Percentiles rank a stretch among this genome's conserved stretches.
Evolutionary conservation across 1,140 invertebrate species (phyloP).

Genomic region (Chironomus striatipennis): DNA sequence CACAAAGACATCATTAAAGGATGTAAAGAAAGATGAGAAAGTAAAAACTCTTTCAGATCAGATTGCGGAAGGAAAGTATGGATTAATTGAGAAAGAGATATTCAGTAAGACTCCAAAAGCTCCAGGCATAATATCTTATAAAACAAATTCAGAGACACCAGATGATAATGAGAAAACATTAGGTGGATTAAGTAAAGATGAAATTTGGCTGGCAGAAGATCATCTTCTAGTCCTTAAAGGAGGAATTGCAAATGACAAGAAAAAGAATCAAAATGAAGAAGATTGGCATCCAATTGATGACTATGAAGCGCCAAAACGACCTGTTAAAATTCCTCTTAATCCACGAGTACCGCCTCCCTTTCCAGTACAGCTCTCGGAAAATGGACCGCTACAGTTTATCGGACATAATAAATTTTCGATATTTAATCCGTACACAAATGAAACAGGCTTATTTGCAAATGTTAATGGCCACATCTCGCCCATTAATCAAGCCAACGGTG

Average conservation of each 20-base stretch:
- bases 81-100: conserved; percentile 76
- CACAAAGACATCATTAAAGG: conserved; percentile 36
- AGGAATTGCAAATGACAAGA: conserved; percentile 45
- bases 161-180: conserved; percentile 67
- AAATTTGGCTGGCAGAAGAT: conserved; percentile 84
- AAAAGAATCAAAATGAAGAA: conserved; percentile 42
- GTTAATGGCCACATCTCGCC: conserved; percentile 29
- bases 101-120: conserved; percentile 55
- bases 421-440: conserved; percentile 33
- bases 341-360: conserved; percentile 78
- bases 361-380: conserved; percentile 72
- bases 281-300: conserved; percentile 72
- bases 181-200: conserved; percentile 69
- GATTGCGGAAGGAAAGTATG: conserved; percentile 81
- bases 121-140: conserved; percentile 73
- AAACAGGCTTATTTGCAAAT: conserved; percentile 30
- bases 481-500: conserved; percentile 28
- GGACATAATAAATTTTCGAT: conserved; percentile 40
- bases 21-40: conserved; percentile 57
- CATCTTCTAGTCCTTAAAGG: conserved; percentile 76
- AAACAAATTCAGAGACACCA: conserved; percentile 63
- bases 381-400: conserved; percentile 53
- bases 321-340: conserved; percentile 64
- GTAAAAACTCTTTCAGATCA: conserved; percentile 76
- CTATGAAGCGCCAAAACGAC: conserved; percentile 67